Conservation (phyloP, 1,140 invertebrate genomes). For the Portunus trituberculatus region DNA sequence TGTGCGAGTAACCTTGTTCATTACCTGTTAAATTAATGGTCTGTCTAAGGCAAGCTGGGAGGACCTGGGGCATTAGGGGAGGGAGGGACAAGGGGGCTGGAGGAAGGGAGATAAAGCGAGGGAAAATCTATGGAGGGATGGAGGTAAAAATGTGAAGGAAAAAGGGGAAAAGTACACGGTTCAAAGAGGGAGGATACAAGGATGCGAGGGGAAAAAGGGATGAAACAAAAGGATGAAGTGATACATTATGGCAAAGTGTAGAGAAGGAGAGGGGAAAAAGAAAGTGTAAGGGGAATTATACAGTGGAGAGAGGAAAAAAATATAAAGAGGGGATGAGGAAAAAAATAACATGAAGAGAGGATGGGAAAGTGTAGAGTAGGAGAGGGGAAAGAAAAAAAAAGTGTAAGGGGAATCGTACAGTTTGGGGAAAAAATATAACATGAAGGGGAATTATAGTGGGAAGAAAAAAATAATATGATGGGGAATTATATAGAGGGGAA, state of each 20-base stretch:
- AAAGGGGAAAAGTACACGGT: background rate
- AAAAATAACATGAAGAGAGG: no score
- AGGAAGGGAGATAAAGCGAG: background rate
- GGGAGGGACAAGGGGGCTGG: background rate
- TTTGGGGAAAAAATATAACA: no score
- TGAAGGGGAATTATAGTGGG: no score
- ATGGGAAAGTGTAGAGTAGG: no score
- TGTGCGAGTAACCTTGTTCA: background rate
- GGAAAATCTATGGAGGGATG: background rate
- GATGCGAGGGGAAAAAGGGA: background rate
- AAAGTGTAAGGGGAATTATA: background rate
- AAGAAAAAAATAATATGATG: no score
- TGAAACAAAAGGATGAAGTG: background rate
- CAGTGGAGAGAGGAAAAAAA: no score
- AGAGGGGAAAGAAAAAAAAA: no score
- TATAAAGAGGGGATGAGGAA: no score
- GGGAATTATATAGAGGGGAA: no score
- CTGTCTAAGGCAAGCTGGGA: background rate
- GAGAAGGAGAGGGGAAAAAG: background rate
- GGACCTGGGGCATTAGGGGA: background rate
- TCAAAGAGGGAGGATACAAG: background rate
- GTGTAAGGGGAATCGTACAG: no score
- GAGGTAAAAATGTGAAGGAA: background rate
- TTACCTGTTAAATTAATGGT: conserved; percentile 13
- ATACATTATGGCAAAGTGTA: background rate